phyloP scores from a whole-genome alignment of 2,113 vertebrate species.

The Antechinus stuartii region DNA sequence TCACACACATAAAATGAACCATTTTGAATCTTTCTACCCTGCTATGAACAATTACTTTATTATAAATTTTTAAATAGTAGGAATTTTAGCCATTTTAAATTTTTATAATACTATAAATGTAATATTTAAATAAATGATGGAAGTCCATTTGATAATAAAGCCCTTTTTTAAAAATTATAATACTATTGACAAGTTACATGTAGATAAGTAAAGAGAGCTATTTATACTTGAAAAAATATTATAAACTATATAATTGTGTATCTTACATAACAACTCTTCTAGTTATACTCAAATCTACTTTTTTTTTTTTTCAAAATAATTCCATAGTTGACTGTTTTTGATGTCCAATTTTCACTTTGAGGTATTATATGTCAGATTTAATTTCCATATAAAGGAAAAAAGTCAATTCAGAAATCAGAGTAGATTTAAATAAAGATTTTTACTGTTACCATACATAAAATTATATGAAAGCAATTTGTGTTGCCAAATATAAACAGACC shows the following conservation, averaged over 20 bases:
- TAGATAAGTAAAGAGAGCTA: not conserved
- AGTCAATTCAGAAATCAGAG: slow-evolving; percentile 43
- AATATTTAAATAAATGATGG: not conserved
- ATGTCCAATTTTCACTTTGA: slow-evolving; percentile 53
- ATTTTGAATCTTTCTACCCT: not conserved
- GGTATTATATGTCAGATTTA: slow-evolving; percentile 51
- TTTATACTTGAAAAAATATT: slow-evolving; percentile 59
- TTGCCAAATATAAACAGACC: slow-evolving; percentile 49
- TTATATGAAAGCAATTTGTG: slow-evolving; percentile 27
- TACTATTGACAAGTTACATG: not conserved
- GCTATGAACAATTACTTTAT: slow-evolving; percentile 9
- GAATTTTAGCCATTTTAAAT: not conserved
- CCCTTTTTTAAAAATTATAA: not conserved
- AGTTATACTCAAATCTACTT: not conserved
- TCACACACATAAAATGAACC: not conserved
- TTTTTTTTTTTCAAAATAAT: slow-evolving; percentile 55
- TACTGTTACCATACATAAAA: slow-evolving; percentile 44
- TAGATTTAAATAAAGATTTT: not conserved
- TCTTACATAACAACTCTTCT: slow-evolving; percentile 31
- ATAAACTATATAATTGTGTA: slow-evolving; percentile 27
- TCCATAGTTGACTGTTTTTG: not conserved
- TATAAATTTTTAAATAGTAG: slow-evolving; percentile 32
- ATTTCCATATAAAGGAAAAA: slow-evolving; percentile 38
- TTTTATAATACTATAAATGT: not conserved
- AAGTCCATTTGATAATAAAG: not conserved